A percentile compares a stretch with the other conserved stretches of the same genome.
Evolutionary conservation across 1,140 invertebrate species (phyloP).

Genomic region (Mamestra configurata): DNA sequence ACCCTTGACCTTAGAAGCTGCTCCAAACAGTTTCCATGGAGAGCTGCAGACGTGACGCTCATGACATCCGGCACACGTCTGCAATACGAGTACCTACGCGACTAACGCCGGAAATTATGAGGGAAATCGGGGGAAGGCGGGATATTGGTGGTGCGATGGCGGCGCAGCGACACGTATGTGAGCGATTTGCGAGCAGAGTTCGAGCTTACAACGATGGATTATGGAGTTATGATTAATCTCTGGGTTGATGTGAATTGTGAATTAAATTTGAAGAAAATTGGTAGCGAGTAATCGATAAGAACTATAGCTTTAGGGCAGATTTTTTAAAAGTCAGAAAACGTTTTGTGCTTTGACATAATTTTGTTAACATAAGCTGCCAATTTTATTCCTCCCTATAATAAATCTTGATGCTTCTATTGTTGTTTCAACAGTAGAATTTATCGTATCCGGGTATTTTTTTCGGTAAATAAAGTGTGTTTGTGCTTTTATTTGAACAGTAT

Average conservation of each 20-base stretch:
- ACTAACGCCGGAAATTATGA: conserved; percentile 36
- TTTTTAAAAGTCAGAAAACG: too few species aligned
- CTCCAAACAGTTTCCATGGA: not conserved
- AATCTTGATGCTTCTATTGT: too few species aligned
- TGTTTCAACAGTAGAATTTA: too few species aligned
- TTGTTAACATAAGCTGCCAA: too few species aligned
- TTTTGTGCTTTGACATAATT: too few species aligned
- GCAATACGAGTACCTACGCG: too few species aligned
- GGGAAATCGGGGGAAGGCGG: conserved; percentile 26
- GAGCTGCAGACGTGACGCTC: conserved; percentile 18
- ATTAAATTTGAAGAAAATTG: not conserved
- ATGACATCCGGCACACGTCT: conserved; percentile 30
- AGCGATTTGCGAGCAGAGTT: not conserved
- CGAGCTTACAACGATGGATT: not conserved
- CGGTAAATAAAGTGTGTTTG: too few species aligned
- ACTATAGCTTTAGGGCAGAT: too few species aligned
- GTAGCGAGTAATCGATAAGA: not conserved
- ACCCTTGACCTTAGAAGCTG: not conserved
- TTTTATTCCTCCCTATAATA: too few species aligned
- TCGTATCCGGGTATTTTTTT: too few species aligned
- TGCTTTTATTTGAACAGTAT: too few species aligned
- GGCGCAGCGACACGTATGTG: not conserved
- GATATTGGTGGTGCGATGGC: conserved; percentile 24
- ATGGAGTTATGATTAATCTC: not conserved
- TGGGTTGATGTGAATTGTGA: too few species aligned